Evolutionary conservation across 92 coral and sea anemone species (phyloP).

Genomic region (Porites divaricata): DNA sequence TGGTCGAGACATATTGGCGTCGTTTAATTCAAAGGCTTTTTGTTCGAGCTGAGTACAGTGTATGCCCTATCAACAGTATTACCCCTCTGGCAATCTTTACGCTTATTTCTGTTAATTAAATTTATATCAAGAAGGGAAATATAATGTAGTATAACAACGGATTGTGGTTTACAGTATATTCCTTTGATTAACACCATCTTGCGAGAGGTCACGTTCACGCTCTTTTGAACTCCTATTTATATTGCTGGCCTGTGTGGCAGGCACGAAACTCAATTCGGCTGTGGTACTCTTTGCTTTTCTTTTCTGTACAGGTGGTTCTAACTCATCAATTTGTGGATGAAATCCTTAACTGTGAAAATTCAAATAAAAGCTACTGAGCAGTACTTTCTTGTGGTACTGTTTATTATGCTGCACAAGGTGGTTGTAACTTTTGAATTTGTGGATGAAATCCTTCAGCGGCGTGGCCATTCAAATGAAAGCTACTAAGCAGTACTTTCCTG

Average conservation of each 20-base stretch:
- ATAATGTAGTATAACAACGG: neutral
- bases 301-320: too few species aligned
- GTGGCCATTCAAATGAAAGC: too few species aligned
- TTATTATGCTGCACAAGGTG: neutral
- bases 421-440: too few species aligned
- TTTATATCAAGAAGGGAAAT: conserved; percentile 8
- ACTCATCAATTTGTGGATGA: too few species aligned
- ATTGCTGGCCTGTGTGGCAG: neutral
- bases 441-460: neutral
- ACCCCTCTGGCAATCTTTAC: conserved; percentile 5
- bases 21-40: neutral
- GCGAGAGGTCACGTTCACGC: too few species aligned
- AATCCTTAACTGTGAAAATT: neutral
- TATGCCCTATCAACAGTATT: neutral
- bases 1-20: conserved; percentile 18
- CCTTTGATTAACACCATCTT: neutral
- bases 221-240: too few species aligned
- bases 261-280: neutral
- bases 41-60: neutral
- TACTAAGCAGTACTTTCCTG: too few species aligned
- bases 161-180: neutral
- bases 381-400: neutral
- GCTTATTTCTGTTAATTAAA: neutral
- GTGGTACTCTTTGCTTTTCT: too few species aligned
- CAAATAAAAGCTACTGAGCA: neutral